Conservation (phyloP, 2,113 vertebrate genomes). For the Phaethon lepturus region DNA sequence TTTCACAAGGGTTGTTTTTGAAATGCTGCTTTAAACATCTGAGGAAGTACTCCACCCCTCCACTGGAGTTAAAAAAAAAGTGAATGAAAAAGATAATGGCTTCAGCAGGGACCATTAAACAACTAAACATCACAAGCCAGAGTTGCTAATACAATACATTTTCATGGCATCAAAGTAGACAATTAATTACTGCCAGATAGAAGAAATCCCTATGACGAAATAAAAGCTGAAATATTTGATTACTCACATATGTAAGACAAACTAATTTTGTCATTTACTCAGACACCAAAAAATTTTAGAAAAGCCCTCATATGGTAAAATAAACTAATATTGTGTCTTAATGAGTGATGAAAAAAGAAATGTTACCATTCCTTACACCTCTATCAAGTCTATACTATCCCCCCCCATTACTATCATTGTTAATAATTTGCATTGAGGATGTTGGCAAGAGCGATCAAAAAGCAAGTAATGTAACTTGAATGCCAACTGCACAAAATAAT, state of each 20-base stretch:
- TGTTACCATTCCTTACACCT: conserved; percentile 29
- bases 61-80: not conserved
- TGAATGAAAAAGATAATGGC: not conserved
- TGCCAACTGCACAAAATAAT: conserved; percentile 75
- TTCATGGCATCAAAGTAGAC: not conserved
- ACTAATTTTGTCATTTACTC: conserved; percentile 8
- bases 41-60: not conserved
- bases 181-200: conserved; percentile 31
- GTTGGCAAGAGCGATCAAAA: conserved; percentile 74
- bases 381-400: conserved; percentile 40
- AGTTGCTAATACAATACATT: not conserved
- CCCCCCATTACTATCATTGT: conserved; percentile 49
- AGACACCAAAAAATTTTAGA: conserved; percentile 10
- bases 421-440: conserved; percentile 69
- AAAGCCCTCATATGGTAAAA: conserved; percentile 32
- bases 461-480: conserved; percentile 61
- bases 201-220: conserved; percentile 3
- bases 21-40: not conserved
- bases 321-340: conserved; percentile 55
- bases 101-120: not conserved
- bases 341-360: conserved; percentile 69
- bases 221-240: not conserved
- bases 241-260: not conserved
- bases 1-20: not conserved
- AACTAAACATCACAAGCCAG: not conserved